A percentile compares a stretch with the other conserved stretches of the same genome.
Conservation (phyloP, 1,140 invertebrate genomes). For the Drosophila lini region DNA sequence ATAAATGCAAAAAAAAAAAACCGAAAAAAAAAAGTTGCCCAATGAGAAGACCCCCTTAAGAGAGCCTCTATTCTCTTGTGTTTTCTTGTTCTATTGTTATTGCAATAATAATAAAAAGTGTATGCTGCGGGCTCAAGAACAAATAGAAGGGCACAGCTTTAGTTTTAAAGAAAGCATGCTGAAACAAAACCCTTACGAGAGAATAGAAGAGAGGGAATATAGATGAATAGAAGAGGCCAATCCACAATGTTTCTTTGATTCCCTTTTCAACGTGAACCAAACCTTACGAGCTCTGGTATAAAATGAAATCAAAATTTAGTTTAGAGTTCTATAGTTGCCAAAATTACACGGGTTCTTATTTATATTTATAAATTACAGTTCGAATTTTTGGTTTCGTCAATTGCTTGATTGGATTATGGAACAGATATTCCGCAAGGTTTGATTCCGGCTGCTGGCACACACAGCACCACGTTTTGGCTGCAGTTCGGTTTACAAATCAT, state of each 20-base stretch:
- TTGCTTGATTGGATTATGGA: constrained; percentile 39
- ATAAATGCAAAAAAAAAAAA: no score
- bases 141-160: no score
- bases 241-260: not conserved
- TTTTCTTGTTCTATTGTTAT: no score
- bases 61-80: no score
- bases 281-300: not conserved
- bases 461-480: constrained; percentile 43
- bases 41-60: no score
- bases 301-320: constrained; percentile 18
- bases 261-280: not conserved
- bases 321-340: constrained; percentile 3
- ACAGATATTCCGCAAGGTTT: constrained; percentile 25
- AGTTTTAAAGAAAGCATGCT: no score
- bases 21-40: no score
- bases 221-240: no score
- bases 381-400: constrained; percentile 43
- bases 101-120: no score
- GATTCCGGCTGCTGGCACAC: constrained; percentile 38
- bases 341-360: constrained; percentile 14
- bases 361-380: constrained; percentile 33
- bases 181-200: no score
- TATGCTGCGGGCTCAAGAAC: no score
- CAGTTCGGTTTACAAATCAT: constrained; percentile 42
- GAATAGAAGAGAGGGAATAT: no score